Conservation (phyloP, 2,797 vertebrate species). For the Megalops cyprinoides region DNA sequence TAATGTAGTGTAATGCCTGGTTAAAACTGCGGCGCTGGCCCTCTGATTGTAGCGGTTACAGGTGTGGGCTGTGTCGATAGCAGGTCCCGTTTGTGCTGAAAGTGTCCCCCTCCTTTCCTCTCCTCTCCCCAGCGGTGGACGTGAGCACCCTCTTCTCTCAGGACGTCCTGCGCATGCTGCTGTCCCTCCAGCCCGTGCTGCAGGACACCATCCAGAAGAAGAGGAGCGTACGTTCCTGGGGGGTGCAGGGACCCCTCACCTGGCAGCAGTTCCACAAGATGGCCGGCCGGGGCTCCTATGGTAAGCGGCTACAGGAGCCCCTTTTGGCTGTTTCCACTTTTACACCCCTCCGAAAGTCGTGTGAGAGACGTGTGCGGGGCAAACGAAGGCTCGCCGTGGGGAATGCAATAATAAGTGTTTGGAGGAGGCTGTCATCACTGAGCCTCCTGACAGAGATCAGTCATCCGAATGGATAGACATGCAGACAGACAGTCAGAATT, state of each 20-base stretch:
- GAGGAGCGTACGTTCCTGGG: slow-evolving; percentile 95
- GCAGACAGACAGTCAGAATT: too few species aligned
- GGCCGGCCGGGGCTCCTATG: slow-evolving; percentile 97
- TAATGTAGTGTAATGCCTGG: too few species aligned
- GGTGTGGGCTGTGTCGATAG: background rate
- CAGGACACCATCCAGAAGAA: slow-evolving; percentile 99
- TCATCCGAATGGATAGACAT: too few species aligned
- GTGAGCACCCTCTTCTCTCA: slow-evolving; percentile 94
- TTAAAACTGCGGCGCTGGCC: too few species aligned
- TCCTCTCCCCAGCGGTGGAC: slow-evolving; percentile 75
- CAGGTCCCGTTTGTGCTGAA: background rate
- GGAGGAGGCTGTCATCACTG: too few species aligned
- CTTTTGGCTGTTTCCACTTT: too few species aligned
- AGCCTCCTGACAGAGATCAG: too few species aligned
- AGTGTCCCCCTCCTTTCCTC: background rate
- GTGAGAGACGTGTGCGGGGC: too few species aligned
- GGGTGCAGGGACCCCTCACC: slow-evolving; percentile 96
- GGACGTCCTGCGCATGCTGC: slow-evolving; percentile 94
- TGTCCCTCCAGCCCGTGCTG: slow-evolving; percentile 94
- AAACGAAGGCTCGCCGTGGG: too few species aligned
- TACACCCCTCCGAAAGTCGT: too few species aligned
- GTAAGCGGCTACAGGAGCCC: slow-evolving; percentile 66
- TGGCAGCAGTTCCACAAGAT: slow-evolving; percentile 99
- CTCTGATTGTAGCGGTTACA: background rate
- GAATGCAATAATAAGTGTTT: too few species aligned